These are phyloP conservation scores for Pyrocephalus nanus DNA, from an alignment of 2,797 vertebrate genomes.

Conservation along the genomic window DNA sequence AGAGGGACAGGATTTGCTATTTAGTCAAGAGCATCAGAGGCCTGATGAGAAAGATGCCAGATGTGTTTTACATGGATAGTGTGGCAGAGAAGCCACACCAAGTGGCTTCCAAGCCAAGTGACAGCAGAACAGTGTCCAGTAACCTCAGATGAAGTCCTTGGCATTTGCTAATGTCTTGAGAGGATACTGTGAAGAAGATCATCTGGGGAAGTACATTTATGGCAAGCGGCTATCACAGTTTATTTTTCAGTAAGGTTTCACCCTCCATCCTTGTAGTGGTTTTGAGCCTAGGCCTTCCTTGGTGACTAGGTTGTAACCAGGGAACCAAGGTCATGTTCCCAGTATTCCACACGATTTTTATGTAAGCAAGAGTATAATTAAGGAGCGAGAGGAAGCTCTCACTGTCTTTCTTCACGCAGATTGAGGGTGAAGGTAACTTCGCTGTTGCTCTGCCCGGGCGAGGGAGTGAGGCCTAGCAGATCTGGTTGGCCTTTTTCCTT, in stretches of 20 bases:
- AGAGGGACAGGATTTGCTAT: neutral
- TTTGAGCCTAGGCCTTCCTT: too few relatives aligned
- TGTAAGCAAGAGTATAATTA: too few relatives aligned
- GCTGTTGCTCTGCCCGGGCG: too few relatives aligned
- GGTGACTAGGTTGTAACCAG: too few relatives aligned
- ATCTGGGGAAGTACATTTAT: neutral
- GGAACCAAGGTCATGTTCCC: too few relatives aligned
- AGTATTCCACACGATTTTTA: too few relatives aligned
- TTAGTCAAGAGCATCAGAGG: neutral
- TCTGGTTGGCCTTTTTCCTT: too few relatives aligned
- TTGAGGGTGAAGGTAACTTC: too few relatives aligned
- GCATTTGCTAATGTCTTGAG: neutral
- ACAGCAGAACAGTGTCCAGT: neutral
- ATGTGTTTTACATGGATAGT: neutral
- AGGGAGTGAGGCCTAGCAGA: too few relatives aligned
- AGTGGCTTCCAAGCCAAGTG: neutral
- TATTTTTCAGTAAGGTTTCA: neutral
- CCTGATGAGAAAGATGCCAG: neutral
- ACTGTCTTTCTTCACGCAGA: too few relatives aligned
- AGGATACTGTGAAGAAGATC: neutral
- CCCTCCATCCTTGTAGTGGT: neutral
- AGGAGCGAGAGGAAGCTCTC: too few relatives aligned
- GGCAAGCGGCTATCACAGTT: neutral
- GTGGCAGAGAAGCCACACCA: neutral
- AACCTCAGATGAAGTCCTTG: neutral